Conservation (phyloP, 2,797 vertebrate genomes). For the Knipowitschia caucasica region DNA sequence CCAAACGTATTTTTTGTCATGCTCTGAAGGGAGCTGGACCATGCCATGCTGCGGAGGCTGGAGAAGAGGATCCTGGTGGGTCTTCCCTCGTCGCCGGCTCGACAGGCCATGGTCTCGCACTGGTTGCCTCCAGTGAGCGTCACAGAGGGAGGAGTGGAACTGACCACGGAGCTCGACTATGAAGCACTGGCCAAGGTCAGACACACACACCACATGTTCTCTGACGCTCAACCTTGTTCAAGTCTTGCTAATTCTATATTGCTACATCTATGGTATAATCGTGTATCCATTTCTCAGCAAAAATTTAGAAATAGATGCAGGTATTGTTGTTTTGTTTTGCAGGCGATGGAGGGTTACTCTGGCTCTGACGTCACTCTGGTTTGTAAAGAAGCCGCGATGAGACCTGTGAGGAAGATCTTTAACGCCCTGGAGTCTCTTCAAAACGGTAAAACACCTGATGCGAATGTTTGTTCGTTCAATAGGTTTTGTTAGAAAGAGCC, state of each 20-base stretch:
- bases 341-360: conserved; percentile 86
- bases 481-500: no score
- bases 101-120: conserved; percentile 85
- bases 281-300: no score
- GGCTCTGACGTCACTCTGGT: conserved; percentile 91
- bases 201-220: background rate
- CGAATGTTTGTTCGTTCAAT: no score
- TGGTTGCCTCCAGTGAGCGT: conserved; percentile 88
- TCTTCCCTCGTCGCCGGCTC: conserved; percentile 82
- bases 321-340: conserved; percentile 11
- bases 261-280: background rate
- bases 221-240: no score
- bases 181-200: conserved; percentile 79
- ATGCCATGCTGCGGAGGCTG: conserved; percentile 88
- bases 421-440: conserved; percentile 83
- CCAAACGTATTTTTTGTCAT: no score
- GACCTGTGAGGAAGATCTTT: conserved; percentile 91
- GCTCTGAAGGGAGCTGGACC: conserved; percentile 86
- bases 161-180: conserved; percentile 83
- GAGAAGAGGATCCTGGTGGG: conserved; percentile 94
- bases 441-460: conserved; percentile 81
- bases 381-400: conserved; percentile 96
- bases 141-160: conserved; percentile 71
- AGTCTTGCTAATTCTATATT: no score
- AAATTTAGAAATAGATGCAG: background rate